These are phyloP conservation scores for Heterotilapia buettikoferi DNA, from an alignment of 2,113 vertebrate genomes.

Conservation along the genomic window DNA sequence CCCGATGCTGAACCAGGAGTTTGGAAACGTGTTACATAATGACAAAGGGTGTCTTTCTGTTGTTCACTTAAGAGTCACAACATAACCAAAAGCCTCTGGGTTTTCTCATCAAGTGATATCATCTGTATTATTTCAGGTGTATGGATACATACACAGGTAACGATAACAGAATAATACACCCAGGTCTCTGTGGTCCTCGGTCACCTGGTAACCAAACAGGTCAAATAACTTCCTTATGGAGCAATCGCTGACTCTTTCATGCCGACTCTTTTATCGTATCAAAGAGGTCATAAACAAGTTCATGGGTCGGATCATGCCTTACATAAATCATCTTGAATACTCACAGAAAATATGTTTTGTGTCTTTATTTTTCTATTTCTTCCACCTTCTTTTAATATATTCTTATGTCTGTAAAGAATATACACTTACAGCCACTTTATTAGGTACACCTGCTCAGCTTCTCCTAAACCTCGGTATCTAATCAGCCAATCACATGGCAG, in stretches of 20 bases:
- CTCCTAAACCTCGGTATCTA: fast-evolving
- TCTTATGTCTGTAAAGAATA: neutral
- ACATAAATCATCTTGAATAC: neutral
- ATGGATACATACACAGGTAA: neutral
- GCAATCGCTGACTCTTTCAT: neutral
- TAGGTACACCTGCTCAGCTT: neutral
- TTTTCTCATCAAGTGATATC: neutral
- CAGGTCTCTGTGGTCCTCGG: neutral
- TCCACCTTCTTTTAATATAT: neutral
- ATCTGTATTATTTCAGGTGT: neutral
- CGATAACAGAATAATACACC: neutral
- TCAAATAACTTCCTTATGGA: conserved; percentile 9
- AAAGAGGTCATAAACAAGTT: neutral
- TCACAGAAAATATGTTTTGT: neutral
- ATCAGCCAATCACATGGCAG: neutral
- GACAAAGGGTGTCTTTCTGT: neutral
- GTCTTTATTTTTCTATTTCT: neutral
- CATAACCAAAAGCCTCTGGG: neutral
- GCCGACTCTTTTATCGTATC: neutral
- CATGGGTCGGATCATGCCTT: neutral
- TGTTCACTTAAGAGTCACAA: neutral
- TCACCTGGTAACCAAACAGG: neutral
- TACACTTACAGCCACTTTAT: neutral
- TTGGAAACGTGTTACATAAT: neutral
- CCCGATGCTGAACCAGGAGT: neutral